Evolutionary conservation across 1,140 invertebrate genomes (phyloP).

Genomic region (Drosophila sturtevanti): DNA sequence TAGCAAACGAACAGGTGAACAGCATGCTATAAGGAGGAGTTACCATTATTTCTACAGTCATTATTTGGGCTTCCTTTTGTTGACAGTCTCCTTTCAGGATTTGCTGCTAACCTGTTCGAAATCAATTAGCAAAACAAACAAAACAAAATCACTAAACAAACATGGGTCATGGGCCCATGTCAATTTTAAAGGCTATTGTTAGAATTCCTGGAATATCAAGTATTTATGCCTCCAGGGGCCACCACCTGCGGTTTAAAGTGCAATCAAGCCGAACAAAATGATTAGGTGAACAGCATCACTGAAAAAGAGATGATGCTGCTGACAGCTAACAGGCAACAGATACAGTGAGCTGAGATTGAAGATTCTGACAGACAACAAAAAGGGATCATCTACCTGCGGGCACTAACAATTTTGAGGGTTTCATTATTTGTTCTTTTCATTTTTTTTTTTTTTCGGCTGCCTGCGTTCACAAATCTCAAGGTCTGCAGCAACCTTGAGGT

Average conservation of each 20-base stretch:
- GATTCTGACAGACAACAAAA: background rate
- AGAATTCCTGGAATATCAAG: conserved; percentile 36
- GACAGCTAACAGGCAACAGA: background rate
- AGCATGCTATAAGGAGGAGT: background rate
- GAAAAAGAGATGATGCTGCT: background rate
- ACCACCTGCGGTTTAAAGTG: conserved; percentile 56
- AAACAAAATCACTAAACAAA: conserved; percentile 38
- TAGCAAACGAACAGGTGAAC: conserved; percentile 40
- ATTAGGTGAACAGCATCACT: conserved; percentile 54
- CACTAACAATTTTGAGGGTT: background rate
- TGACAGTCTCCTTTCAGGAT: background rate
- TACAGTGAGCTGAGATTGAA: conserved; percentile 22
- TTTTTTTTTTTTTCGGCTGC: background rate
- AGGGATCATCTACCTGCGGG: conserved; percentile 21
- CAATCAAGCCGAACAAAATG: conserved; percentile 60
- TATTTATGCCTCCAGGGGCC: conserved; percentile 12
- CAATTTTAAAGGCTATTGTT: conserved; percentile 32
- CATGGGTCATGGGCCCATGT: conserved; percentile 33
- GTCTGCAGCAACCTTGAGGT: background rate
- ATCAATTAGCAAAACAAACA: conserved; percentile 73
- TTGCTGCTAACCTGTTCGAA: conserved; percentile 71
- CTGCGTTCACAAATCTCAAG: background rate
- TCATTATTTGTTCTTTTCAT: background rate
- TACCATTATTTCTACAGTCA: background rate
- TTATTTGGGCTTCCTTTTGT: background rate